phyloP scores from a whole-genome alignment of 2,888 invertebrate genomes.

The Dysmachus trigonus region DNA sequence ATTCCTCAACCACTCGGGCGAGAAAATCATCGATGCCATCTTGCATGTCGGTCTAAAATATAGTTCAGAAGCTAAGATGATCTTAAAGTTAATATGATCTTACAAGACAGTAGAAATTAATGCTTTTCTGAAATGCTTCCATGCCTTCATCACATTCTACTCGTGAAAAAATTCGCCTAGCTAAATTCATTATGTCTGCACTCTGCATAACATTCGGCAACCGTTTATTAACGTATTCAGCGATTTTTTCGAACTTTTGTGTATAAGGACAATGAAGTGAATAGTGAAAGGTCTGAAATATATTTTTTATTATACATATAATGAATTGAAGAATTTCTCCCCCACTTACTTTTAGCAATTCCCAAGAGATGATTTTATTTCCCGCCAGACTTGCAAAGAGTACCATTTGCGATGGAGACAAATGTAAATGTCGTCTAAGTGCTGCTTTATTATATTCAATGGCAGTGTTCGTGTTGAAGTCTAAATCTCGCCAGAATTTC shows the following conservation, averaged over 20 bases:
- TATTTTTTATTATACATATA: background rate
- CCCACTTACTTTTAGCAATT: slow-evolving; percentile 13
- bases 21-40: background rate
- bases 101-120: slow-evolving; percentile 19
- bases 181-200: background rate
- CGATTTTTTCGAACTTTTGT: background rate
- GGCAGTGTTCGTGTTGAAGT: slow-evolving; percentile 32
- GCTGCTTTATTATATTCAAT: slow-evolving; percentile 43
- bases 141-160: background rate
- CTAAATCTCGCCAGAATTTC: slow-evolving; percentile 32
- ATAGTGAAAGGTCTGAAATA: background rate
- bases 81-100: background rate
- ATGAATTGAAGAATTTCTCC: background rate
- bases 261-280: background rate
- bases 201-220: background rate
- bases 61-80: background rate
- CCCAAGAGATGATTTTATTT: slow-evolving; percentile 43
- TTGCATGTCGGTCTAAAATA: background rate
- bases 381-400: slow-evolving; percentile 47
- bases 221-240: background rate
- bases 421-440: slow-evolving; percentile 4
- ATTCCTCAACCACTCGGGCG: background rate
- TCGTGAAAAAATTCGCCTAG: background rate
- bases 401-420: slow-evolving; percentile 41
- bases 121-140: background rate